Evolutionary conservation across 2,797 vertebrate genomes (phyloP).

Genomic region (Taenioides sp.): DNA sequence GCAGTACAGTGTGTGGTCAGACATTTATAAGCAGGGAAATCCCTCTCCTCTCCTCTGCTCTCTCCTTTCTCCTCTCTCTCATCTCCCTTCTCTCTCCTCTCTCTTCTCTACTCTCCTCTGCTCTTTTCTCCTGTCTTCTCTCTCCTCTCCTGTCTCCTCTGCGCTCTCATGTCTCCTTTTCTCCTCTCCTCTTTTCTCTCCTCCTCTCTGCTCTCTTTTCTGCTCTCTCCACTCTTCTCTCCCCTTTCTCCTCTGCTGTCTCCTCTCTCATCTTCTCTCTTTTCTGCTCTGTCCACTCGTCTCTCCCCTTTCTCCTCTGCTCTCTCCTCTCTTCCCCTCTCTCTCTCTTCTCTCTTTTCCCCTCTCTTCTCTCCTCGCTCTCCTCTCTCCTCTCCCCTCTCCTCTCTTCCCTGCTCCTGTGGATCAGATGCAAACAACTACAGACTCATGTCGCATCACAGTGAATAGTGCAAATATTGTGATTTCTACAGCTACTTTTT

Average conservation of each 20-base stretch:
- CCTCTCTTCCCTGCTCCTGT: no score
- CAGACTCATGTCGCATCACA: no score
- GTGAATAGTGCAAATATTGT: no score
- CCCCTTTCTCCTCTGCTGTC: neutral
- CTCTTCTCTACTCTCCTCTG: neutral
- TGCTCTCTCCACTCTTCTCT: neutral
- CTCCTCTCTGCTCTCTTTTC: neutral
- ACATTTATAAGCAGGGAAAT: constrained; percentile 28
- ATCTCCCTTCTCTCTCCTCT: neutral
- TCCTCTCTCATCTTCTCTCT: neutral
- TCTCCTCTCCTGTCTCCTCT: neutral
- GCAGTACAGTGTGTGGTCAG: constrained; percentile 5
- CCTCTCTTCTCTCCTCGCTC: no score
- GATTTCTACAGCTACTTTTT: no score
- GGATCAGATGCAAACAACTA: no score
- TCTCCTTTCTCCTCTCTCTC: neutral
- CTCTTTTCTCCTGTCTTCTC: no score
- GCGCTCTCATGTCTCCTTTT: neutral
- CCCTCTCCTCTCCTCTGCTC: neutral
- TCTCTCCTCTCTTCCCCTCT: neutral
- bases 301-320: neutral
- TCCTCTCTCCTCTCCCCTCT: neutral
- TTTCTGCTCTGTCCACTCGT: neutral
- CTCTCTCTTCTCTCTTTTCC: neutral
- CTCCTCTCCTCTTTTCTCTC: no score